Evolutionary conservation across 23 tunicate species (phyloP), one percentile per base, ranked within the genome.

Genomic region (Ascidia mentula): DNA sequence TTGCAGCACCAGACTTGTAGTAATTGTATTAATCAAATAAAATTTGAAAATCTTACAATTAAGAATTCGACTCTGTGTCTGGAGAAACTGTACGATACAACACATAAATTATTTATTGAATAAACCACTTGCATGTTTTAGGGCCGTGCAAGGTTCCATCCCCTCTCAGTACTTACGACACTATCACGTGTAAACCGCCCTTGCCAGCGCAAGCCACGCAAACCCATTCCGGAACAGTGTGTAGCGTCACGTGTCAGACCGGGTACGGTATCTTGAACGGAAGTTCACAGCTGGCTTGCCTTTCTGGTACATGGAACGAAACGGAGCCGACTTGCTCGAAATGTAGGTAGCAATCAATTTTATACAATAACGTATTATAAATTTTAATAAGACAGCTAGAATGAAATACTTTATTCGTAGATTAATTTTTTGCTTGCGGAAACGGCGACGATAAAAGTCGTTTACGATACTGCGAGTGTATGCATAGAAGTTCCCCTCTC

Each of bases 201-300:
- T 26, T 53, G 65, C 4, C 22, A 20, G 28, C 65, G 22, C 4
- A 28, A 3, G 65, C 65, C 65, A 53, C 22, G 22, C 65, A 53
- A 71, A 36, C 32, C 2, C 34, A 34, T 22, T 35, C 81, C 3
- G 81, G 81, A 28, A 45, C 81, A 15, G 35, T 45, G 17, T 79
- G 82, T 37, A 0, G 18, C 72, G 18, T 79, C 18, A 12, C 45
- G 18, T 79, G 82, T 74, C 40, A 60, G 13, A 28, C 33, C 1
- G 82, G 82, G 37, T 79, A 79, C 32, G 82, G 82, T 22, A 65
- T 79, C 73, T 60, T 20, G 36, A 65, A 34, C 60, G 82, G 45
- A 34, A 35, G 33, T 46, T 30, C 33, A 70, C 37, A 45, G 12
- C 8, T 79, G 40, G 61, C 73, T 1, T 79, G 82, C 60, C 17